Conservation (phyloP, 2,113 vertebrate genomes). For the Mohoua ochrocephala region DNA sequence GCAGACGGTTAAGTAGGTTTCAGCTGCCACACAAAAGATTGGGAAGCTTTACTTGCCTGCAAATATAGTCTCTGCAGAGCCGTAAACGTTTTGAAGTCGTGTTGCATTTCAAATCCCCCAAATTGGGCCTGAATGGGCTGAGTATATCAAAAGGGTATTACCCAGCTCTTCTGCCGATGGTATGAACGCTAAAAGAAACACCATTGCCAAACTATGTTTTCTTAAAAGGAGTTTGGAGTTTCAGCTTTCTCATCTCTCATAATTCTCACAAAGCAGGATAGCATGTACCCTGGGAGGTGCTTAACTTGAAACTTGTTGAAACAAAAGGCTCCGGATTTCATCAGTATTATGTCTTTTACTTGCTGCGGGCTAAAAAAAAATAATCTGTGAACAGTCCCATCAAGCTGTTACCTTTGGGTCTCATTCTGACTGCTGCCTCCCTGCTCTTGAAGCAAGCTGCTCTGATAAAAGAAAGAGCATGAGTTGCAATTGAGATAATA, state of each 20-base stretch:
- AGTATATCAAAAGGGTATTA: not conserved
- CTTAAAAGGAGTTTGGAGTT: not conserved
- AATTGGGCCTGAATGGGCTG: not conserved
- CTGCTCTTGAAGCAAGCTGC: not conserved
- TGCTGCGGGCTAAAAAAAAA: not conserved
- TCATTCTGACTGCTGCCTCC: not conserved
- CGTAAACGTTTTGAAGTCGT: not conserved
- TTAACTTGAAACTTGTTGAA: conserved; percentile 8
- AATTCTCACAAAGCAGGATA: not conserved
- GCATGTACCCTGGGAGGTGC: not conserved
- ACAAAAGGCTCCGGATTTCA: not conserved
- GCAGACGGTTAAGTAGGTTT: conserved; percentile 35
- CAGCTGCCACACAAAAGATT: conserved; percentile 46
- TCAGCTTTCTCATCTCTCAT: not conserved
- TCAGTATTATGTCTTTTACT: not conserved
- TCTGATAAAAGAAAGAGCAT: not conserved
- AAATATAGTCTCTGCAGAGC: conserved; percentile 3
- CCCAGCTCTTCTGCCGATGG: not conserved
- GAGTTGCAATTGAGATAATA: not conserved
- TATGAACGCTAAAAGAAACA: not conserved
- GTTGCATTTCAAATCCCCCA: conserved; percentile 9
- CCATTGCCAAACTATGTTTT: not conserved
- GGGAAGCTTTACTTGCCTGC: not conserved
- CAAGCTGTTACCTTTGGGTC: not conserved
- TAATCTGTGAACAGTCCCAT: not conserved